These are phyloP conservation scores for Ptychadena robeensis DNA, from an alignment of 2,797 vertebrate species.

Conservation along the genomic window DNA sequence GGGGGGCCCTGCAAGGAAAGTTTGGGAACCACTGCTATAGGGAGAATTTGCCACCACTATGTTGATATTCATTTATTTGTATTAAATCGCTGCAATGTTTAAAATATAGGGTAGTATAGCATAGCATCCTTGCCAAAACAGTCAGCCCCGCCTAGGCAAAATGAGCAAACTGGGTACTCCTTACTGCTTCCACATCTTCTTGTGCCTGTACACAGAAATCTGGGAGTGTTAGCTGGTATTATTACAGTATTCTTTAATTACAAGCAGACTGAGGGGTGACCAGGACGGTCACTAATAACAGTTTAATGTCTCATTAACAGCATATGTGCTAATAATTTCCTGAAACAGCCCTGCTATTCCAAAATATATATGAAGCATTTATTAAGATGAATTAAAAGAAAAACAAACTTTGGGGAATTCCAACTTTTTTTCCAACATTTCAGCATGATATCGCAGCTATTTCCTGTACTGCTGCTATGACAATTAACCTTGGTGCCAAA, in stretches of 20 bases:
- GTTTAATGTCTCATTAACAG: not conserved
- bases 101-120: not conserved
- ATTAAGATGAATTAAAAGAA: not conserved
- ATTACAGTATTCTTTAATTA: conserved; percentile 38
- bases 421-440: conserved; percentile 8
- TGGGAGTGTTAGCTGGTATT: not conserved
- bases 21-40: no score
- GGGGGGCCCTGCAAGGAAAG: no score
- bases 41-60: conserved; percentile 17
- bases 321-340: conserved; percentile 22
- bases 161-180: no score
- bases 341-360: conserved; percentile 5
- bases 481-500: conserved; percentile 46
- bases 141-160: not conserved
- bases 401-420: conserved; percentile 46
- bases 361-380: conserved; percentile 16
- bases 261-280: conserved; percentile 15
- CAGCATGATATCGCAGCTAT: conserved; percentile 19
- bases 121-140: not conserved
- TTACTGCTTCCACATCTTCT: no score
- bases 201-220: not conserved
- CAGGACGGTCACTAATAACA: not conserved
- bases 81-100: conserved; percentile 7
- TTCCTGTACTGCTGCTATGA: conserved; percentile 19
- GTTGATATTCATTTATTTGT: conserved; percentile 16